Base-by-base conservation (phyloP, 64 coral and sea anemone species). In the Stylophora pistillata region DNA sequence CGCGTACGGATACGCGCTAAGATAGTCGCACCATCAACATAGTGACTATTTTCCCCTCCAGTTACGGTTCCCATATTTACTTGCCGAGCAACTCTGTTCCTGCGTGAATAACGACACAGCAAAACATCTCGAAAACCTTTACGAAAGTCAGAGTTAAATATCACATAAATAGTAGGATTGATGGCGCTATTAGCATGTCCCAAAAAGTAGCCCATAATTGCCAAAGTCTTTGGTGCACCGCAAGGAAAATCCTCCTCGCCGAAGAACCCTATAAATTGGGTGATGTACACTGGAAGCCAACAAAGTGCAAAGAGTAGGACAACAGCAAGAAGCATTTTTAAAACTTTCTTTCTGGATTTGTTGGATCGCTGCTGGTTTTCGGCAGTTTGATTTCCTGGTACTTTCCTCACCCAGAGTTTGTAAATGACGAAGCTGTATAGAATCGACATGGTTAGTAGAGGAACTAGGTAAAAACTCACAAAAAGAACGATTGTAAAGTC, bases 391-490 rank as follows among this genome's bases (percentile, higher is more conserved):
- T 90, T 88, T 9, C 95, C 95, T 9, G 95, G 95, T 2, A 97
- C 79, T 83, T 97, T 97, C n/a, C 95, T 88, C 13, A 97, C 86
- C 95, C 95, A 97, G 0, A 97, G 88, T 37, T 97, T 93, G 71
- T 86, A 85, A 23, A 97, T 81, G 13, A 97, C 34, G 53, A 82
- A 74, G 1, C 85, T 77, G 16, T 97, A 97, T 31, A 97, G 62
- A 2, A 93, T 37, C 0, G 81, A 76, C 59, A 97, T 97, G 13
- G 73, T 72, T 9, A 90, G 18, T 18, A 93, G 55, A 10, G 95
- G 95, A 34, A 97, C 28, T 10, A 88, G 55, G 14, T 97, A 97
- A 73, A 97, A 97, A 0, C 86, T 10, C 9, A 82, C 79, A 29
- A 97, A 97, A 2, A 97, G 76, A 41, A 88, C 77, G 5, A 97